These are phyloP conservation scores for Scomberomorus guttatus DNA, from an alignment of 2,797 vertebrate species.

Conservation along the genomic window DNA sequence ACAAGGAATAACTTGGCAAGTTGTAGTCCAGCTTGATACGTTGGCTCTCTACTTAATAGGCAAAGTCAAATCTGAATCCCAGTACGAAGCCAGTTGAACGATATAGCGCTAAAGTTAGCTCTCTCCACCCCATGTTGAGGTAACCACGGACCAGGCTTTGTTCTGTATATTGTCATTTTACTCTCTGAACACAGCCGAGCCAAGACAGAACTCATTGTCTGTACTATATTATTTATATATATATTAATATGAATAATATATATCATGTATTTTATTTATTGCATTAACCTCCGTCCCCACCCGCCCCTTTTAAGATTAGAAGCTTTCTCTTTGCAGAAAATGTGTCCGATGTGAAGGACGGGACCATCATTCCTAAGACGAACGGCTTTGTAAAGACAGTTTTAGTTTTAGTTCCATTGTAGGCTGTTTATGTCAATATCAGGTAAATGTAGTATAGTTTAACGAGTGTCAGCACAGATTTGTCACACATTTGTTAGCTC, in stretches of 20 bases:
- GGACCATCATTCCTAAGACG: constrained; percentile 72
- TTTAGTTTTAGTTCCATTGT: constrained; percentile 65
- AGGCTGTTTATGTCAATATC: constrained; percentile 81
- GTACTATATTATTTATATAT: constrained; percentile 81
- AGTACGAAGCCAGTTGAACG: constrained; percentile 18
- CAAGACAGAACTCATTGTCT: constrained; percentile 60
- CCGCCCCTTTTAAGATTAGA: constrained; percentile 50
- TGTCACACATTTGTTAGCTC: constrained; percentile 81
- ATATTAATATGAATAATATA: constrained; percentile 78
- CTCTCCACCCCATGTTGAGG: constrained; percentile 22
- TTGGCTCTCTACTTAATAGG: constrained; percentile 9
- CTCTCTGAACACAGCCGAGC: constrained; percentile 56
- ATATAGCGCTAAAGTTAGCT: constrained; percentile 4
- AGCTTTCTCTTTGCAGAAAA: constrained; percentile 48
- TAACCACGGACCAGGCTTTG: constrained; percentile 15
- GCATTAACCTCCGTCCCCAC: constrained; percentile 42
- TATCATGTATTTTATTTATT: constrained; percentile 85
- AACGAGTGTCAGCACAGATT: constrained; percentile 76
- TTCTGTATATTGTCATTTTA: constrained; percentile 33
- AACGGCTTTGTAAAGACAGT: constrained; percentile 77
- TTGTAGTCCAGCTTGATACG: constrained; percentile 1
- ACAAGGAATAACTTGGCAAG: constrained; percentile 5
- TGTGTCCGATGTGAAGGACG: constrained; percentile 37
- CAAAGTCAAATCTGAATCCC: constrained; percentile 3
- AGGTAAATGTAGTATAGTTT: constrained; percentile 76